Evolutionary conservation across 92 coral and sea anemone species (phyloP).

Genomic region (Metridium senile): DNA sequence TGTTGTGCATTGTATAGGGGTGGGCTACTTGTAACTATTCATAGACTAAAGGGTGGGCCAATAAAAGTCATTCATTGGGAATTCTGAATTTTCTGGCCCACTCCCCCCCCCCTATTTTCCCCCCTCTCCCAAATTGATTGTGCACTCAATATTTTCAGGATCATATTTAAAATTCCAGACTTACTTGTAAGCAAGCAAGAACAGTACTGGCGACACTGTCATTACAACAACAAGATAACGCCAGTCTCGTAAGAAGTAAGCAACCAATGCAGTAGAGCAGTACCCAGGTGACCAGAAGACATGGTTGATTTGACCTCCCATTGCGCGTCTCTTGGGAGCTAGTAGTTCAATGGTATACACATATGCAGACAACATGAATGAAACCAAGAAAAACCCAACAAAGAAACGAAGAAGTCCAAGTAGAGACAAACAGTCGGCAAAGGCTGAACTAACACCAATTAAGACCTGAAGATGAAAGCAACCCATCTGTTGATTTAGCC

Average conservation of each 20-base stretch:
- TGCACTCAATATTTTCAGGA: no score
- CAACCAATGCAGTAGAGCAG: slow-evolving; percentile 42
- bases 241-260: slow-evolving; percentile 52
- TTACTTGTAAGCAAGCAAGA: slow-evolving; percentile 56
- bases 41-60: no score
- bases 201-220: slow-evolving; percentile 33
- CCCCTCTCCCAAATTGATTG: no score
- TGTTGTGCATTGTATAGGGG: no score
- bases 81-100: no score
- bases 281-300: slow-evolving; percentile 46
- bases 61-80: no score
- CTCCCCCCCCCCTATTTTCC: no score
- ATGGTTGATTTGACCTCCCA: slow-evolving; percentile 44
- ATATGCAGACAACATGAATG: slow-evolving; percentile 52
- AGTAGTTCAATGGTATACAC: slow-evolving; percentile 48
- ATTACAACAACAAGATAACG: slow-evolving; percentile 26
- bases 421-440: slow-evolving; percentile 51
- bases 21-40: no score
- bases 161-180: slow-evolving; percentile 4
- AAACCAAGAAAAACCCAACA: slow-evolving; percentile 44
- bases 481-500: not conserved
- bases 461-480: slow-evolving; percentile 24
- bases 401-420: slow-evolving; percentile 60
- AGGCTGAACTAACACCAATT: slow-evolving; percentile 45
- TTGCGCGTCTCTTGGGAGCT: slow-evolving; percentile 46